Base-by-base conservation (phyloP, 2,888 invertebrate species). In the Epistrophe eligans region DNA sequence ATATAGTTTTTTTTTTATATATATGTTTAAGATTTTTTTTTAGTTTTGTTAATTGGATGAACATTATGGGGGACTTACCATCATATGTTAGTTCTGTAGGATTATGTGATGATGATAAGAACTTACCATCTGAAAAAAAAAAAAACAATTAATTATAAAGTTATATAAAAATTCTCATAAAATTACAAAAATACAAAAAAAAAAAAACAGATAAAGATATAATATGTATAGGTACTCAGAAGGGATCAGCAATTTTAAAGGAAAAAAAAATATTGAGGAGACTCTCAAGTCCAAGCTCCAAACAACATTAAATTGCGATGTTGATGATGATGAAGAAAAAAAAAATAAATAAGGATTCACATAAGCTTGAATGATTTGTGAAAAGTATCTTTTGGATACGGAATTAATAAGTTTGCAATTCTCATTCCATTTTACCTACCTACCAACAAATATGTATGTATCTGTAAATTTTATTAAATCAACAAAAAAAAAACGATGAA, bases 81-180 rank as follows among this genome's bases (percentile, higher is more conserved):
- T 92, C 92, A 89, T 92, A 92, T 91, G 92, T 92, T 92, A 92
- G 92, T 92, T 92, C 92, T 92, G 92, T 91, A 92, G 92, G 92
- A 91, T 92, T 92, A 91, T 92, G 92, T 92, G 92, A 80, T 88
- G 88, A 92, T 92, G 92, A 92, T 92, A 92, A 92, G 92, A 91
- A 93, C 93, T 93, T 93, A 93, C 93, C 93, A 92, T 93, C 93
- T 93, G 92, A 82, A 93, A 92, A 77, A 88, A 91, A 43, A 91
- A 40, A 89, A 45, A 89, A 73, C 88, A 89, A 90, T 89, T 90
- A 90, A 90, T 91, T 91, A 90, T 89, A 90, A 91, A 91, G 90
- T 58, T 71, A 50, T 74, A 76, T 52, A 67, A 60, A 76, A 74
- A 76, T 60, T 50, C 62, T 40, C 15, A 55, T 43, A 45, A 45